Evolutionary conservation across 1,140 invertebrate species (phyloP).

Genomic region (Drosophila kanapiae): DNA sequence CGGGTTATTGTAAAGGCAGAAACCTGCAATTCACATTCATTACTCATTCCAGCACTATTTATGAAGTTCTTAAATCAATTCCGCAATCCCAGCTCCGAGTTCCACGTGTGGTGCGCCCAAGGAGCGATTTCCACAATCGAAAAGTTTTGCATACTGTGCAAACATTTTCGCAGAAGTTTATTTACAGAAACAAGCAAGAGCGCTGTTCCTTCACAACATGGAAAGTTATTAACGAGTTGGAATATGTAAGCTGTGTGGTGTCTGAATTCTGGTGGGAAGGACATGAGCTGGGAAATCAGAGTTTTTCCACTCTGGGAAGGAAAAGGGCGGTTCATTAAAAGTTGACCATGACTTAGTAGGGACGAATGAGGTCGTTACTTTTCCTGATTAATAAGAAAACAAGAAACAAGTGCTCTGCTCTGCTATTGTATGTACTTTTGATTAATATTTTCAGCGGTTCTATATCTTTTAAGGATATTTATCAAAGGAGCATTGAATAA

Average conservation of each 20-base stretch:
- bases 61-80: constrained; percentile 38
- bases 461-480: neutral
- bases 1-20: neutral
- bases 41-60: constrained; percentile 24
- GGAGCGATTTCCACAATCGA: constrained; percentile 39
- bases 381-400: neutral
- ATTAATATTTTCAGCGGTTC: neutral
- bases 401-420: too few relatives aligned
- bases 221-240: constrained; percentile 41
- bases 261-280: constrained; percentile 2
- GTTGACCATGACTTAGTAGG: constrained; percentile 12
- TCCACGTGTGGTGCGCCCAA: constrained; percentile 26
- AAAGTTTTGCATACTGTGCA: constrained; percentile 36
- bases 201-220: constrained; percentile 19
- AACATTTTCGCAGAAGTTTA: constrained; percentile 40
- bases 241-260: constrained; percentile 14
- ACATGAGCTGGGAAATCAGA: constrained; percentile 13
- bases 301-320: neutral
- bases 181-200: constrained; percentile 30
- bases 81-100: constrained; percentile 4
- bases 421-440: too few relatives aligned
- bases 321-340: constrained; percentile 11
- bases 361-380: neutral
- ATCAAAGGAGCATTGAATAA: neutral
- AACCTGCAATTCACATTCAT: constrained; percentile 5